phyloP scores from a whole-genome alignment of 2,113 vertebrate genomes.

The Salvelinus sp. region DNA sequence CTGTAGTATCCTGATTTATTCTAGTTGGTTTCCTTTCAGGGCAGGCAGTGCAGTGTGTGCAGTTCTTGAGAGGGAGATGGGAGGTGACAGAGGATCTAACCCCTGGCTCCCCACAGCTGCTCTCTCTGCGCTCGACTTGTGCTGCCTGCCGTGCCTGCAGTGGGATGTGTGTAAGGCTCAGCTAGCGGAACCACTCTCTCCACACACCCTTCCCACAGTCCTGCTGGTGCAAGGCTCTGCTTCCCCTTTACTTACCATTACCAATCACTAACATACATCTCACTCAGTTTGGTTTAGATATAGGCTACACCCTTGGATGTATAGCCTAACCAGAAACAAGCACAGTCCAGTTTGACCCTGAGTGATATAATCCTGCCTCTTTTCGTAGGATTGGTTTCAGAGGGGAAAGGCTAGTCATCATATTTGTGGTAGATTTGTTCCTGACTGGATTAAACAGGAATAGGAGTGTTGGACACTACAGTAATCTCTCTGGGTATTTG shows the following conservation, averaged over 20 bases:
- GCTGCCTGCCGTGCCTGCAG: slow-evolving; percentile 27
- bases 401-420: slow-evolving; percentile 63
- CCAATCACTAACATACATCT: background rate
- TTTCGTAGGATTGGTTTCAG: slow-evolving; percentile 48
- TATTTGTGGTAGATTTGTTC: slow-evolving; percentile 63
- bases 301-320: background rate
- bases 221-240: slow-evolving; percentile 16
- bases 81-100: slow-evolving; percentile 30
- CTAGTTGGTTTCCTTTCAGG: slow-evolving; percentile 42
- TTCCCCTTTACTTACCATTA: slow-evolving; percentile 7
- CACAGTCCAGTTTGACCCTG: slow-evolving; percentile 47
- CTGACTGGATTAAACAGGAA: slow-evolving; percentile 67
- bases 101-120: slow-evolving; percentile 7
- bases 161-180: slow-evolving; percentile 50
- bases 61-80: slow-evolving; percentile 21
- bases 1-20: slow-evolving; percentile 39
- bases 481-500: slow-evolving; percentile 53
- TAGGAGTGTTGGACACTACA: slow-evolving; percentile 54
- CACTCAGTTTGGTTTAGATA: background rate
- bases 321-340: slow-evolving; percentile 8
- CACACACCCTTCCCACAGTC: slow-evolving; percentile 39
- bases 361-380: slow-evolving; percentile 50
- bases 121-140: slow-evolving; percentile 14
- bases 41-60: slow-evolving; percentile 10
- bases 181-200: slow-evolving; percentile 49